Evolutionary conservation across 2,888 invertebrate genomes (phyloP), one percentile per base, ranked within the genome.

Genomic region (Clunio marinus): DNA sequence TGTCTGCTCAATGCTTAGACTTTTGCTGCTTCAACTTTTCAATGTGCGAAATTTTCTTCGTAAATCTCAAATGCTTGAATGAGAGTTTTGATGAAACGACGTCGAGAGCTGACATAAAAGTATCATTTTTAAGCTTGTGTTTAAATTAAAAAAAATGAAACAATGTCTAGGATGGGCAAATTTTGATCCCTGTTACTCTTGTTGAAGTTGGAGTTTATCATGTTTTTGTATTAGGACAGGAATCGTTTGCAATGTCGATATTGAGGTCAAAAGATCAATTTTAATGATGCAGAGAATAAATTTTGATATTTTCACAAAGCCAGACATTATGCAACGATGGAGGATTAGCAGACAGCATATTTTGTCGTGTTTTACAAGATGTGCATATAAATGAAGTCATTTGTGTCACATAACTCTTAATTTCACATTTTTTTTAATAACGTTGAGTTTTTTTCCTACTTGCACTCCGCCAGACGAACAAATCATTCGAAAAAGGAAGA

Each of bases 331-430:
- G 37, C 62, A 13, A n/a, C 15, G 57, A n/a, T 5, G 20, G 20
- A 28, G 25, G 66, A 66, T 66, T 55, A 66, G 66, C 66, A 66
- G 66, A 66, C 66, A 66, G 32, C 45, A 65, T 46, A 65, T 65
- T 46, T 62, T 35, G 35, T 66, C 51, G 66, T 66, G 66, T 55
- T 66, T 66, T 66, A 66, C 66, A 66, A 65, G 65, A 66, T 66
- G 66, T 66, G 66, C 51, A 66, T 66, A 66, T 51, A 55, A 66
- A 66, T 66, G 66, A 66, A 66, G 66, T 55, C 55, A 66, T 66
- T 66, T 35, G 46, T 20, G 22, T 22, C 55, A 20, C 32, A 51
- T 24, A 66, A 55, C 55, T 55, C 66, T 55, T 55, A 17, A 66
- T 51, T 66, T 10, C 25, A 22, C 20, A 17, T 15, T 41, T 41